Evolutionary conservation across 2,113 vertebrate genomes (phyloP).

Genomic region (Sprattus sprattus): DNA sequence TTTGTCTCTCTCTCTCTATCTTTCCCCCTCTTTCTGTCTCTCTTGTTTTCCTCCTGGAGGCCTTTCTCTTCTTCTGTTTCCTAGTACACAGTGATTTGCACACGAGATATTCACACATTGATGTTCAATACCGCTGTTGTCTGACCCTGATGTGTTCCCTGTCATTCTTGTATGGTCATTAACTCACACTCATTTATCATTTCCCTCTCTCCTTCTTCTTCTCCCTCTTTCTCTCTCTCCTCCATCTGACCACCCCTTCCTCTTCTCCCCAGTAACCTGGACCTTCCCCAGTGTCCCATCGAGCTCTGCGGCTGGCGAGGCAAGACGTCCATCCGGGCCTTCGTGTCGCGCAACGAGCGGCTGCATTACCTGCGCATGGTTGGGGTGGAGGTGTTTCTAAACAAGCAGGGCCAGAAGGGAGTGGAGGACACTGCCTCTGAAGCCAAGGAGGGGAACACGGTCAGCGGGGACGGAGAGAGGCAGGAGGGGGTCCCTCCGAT

Average conservation of each 20-base stretch:
- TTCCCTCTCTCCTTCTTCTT: not conserved
- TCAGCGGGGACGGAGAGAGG: constrained; percentile 28
- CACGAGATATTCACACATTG: not conserved
- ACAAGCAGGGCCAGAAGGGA: constrained; percentile 76
- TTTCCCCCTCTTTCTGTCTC: not conserved
- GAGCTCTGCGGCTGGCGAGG: constrained; percentile 96
- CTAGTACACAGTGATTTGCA: not conserved
- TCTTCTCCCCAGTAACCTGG: constrained; percentile 68
- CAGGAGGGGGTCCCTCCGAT: constrained; percentile 20
- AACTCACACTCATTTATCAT: not conserved
- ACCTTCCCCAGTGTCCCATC: constrained; percentile 85
- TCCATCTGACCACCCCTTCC: not conserved
- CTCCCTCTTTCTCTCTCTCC: not conserved
- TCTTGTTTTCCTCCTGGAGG: not conserved
- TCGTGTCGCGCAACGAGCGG: constrained; percentile 91
- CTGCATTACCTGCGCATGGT: constrained; percentile 96
- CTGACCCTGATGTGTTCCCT: not conserved
- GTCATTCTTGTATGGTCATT: not conserved
- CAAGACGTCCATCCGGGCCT: constrained; percentile 92
- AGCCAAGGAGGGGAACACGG: not conserved
- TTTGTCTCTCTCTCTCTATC: not conserved
- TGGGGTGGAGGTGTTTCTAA: constrained; percentile 86
- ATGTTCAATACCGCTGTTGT: not conserved
- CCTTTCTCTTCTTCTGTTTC: not conserved
- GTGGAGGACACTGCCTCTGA: constrained; percentile 50